Base-by-base conservation (phyloP, 2,113 vertebrate species). In the Istiophorus platypterus region DNA sequence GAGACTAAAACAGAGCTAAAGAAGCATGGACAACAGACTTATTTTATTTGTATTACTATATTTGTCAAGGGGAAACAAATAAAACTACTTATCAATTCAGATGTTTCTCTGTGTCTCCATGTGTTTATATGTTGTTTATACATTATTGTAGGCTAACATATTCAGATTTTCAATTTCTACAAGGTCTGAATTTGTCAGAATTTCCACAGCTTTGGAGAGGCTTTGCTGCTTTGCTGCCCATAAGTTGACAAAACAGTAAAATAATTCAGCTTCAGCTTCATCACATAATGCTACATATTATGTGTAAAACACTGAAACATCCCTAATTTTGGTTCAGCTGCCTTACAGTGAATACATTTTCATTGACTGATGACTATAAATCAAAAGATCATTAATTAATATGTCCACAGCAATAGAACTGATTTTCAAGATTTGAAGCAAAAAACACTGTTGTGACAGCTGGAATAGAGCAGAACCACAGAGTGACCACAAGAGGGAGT, bases 401-500 rank as follows among this genome's bases (percentile, higher is more conserved):
- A 1, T 15, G 9, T 39, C 45, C 26, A 26, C 17, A 31, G 1
- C 18, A 24, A 39, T 1, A 68, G 10, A 65, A 41, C 29, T 62
- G 18, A n/a, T 42, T 42, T 42, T 26, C 2, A 31, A 47, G 18
- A 4, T 54, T 81, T 62, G 10, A 37, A 22, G 5, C 22, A 57
- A 12, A 61, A 65, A 47, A 3, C n/a, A 31, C 8, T 34, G 14
- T 1, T 0, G 0, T 20, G 6, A 22, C 20, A 26, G 12, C 61
- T 9, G 54, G 29, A 31, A 17, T 10, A 45, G 5, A 67, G 67
- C 26, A 74, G 47, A 29, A n/a, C 17, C 57, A 20, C 22, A 9
- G 5, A 18, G 12, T 56, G 22, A 47, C 76, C 88, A 82, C 39
- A 52, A 76, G 91, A 81, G 81, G 68, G 86, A 34, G 84, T 56